phyloP scores from a whole-genome alignment of 2,888 invertebrate genomes.

The Pherbina coryleti region DNA sequence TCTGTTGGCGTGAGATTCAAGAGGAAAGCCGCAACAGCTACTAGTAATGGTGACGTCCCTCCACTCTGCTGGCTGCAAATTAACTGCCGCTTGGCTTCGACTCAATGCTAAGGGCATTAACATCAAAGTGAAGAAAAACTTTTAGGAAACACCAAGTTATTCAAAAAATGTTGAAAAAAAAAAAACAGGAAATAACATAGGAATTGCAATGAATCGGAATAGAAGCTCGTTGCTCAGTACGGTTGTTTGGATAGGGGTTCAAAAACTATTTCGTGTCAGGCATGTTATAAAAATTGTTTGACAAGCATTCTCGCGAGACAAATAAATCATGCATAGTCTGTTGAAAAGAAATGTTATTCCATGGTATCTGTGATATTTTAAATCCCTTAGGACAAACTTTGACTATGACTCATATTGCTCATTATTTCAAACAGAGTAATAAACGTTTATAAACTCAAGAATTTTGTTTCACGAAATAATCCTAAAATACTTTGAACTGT shows the following conservation, averaged over 20 bases:
- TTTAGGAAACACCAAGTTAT: conserved; percentile 1
- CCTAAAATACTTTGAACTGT: too few species aligned
- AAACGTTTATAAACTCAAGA: too few species aligned
- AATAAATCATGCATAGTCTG: conserved; percentile 9
- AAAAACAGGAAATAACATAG: not conserved
- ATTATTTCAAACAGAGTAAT: too few species aligned
- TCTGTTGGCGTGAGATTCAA: not conserved
- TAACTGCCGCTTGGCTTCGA: not conserved
- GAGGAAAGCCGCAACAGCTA: not conserved
- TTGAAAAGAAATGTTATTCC: too few species aligned
- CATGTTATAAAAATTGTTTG: conserved; percentile 4
- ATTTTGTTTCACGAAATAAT: too few species aligned
- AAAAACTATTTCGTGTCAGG: conserved; percentile 10
- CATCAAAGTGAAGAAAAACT: not conserved
- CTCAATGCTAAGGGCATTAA: not conserved
- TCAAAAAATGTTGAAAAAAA: conserved; percentile 21
- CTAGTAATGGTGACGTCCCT: not conserved
- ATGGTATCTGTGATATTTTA: too few species aligned
- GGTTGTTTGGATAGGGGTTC: not conserved
- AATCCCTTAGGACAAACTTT: too few species aligned
- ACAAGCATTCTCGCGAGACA: not conserved
- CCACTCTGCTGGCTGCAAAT: not conserved
- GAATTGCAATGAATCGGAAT: not conserved
- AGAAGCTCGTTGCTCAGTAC: not conserved
- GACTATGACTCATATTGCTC: too few species aligned